These are phyloP conservation scores for Heliconius ethilla DNA, from an alignment of 2,888 invertebrate genomes.

Conservation along the genomic window DNA sequence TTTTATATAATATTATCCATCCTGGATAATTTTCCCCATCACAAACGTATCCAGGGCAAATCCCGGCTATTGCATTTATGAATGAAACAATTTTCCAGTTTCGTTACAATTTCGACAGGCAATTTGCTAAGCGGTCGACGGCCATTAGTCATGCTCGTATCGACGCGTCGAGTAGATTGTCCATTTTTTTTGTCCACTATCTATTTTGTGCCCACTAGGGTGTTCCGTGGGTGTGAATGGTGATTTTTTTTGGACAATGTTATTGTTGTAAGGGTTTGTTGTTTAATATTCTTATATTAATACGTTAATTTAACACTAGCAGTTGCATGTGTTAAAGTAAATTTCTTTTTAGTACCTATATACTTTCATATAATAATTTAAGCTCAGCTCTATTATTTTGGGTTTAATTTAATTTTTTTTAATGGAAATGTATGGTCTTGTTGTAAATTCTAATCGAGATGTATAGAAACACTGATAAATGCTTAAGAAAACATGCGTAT, in stretches of 20 bases:
- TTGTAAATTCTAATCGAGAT: no score
- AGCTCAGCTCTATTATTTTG: neutral
- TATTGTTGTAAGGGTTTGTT: neutral
- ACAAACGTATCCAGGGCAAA: slow-evolving; percentile 66
- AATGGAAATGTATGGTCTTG: neutral
- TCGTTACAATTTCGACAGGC: slow-evolving; percentile 72
- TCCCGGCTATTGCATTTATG: slow-evolving; percentile 74
- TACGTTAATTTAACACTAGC: no score
- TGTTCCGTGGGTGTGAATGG: slow-evolving; percentile 47
- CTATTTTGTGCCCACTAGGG: slow-evolving; percentile 58
- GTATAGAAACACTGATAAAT: no score
- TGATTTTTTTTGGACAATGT: slow-evolving; percentile 11
- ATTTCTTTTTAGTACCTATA: no score
- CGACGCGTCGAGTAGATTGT: slow-evolving; percentile 70
- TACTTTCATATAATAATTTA: neutral
- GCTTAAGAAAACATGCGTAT: no score
- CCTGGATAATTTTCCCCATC: slow-evolving; percentile 69
- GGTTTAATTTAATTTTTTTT: neutral
- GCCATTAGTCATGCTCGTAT: slow-evolving; percentile 78
- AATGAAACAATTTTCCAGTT: slow-evolving; percentile 80
- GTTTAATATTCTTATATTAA: neutral
- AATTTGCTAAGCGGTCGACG: slow-evolving; percentile 71
- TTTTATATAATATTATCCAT: slow-evolving; percentile 55
- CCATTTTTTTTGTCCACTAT: slow-evolving; percentile 71
- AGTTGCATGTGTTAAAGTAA: no score